A percentile compares a stretch with the other conserved stretches of the same genome.
phyloP scores from a whole-genome alignment of 2,888 invertebrate genomes.

The Coelogynopora nodosa region DNA sequence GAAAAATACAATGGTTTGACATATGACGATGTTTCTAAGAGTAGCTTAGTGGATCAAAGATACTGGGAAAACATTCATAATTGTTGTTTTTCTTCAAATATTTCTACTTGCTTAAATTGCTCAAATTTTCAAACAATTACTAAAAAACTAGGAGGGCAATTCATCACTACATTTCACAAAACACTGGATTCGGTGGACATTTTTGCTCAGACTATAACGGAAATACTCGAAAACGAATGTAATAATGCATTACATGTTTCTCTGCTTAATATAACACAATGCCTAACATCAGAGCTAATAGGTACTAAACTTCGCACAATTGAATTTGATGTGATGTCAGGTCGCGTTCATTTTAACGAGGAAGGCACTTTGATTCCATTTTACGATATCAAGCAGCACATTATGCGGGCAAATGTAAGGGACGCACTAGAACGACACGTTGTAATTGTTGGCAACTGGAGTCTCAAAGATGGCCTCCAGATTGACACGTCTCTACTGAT shows the following conservation, averaged over 20 bases:
- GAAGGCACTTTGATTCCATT: neutral
- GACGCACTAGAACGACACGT: neutral
- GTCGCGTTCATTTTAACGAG: neutral
- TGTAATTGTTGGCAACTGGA: neutral
- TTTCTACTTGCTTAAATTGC: neutral
- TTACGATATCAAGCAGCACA: slow-evolving; percentile 30
- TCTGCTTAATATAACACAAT: neutral
- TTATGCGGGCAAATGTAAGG: neutral
- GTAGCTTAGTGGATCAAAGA: neutral
- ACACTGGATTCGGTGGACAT: neutral
- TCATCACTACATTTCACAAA: neutral
- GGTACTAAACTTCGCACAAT: neutral
- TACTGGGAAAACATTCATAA: neutral
- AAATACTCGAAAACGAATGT: neutral
- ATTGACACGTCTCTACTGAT: neutral
- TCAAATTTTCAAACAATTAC: neutral
- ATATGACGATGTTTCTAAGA: neutral
- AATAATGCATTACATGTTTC: neutral
- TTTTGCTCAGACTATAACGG: neutral
- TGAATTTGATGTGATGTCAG: neutral
- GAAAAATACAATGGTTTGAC: neutral
- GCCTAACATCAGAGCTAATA: neutral
- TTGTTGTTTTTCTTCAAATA: neutral
- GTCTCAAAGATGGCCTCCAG: neutral
- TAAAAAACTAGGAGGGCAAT: neutral